Evolutionary conservation across 2,888 invertebrate species (phyloP).

Genomic region (Volucella zonaria): DNA sequence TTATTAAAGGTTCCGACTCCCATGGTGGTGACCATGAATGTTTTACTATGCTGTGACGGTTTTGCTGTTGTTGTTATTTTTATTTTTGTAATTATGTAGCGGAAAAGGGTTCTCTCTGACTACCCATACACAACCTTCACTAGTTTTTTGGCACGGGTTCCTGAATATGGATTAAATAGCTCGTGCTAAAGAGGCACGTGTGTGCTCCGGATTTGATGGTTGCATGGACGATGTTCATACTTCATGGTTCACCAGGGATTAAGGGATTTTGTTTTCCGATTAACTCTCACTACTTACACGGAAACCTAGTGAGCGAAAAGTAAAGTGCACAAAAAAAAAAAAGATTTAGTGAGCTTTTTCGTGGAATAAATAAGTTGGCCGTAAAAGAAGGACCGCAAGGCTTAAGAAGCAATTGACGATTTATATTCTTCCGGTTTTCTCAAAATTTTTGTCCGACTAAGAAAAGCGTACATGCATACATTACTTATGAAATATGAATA

Average conservation of each 20-base stretch:
- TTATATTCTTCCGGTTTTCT: too few relatives aligned
- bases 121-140: background rate
- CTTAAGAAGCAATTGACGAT: too few relatives aligned
- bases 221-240: background rate
- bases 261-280: conserved; percentile 9
- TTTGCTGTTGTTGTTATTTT: background rate
- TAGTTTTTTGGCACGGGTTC: conserved; percentile 9
- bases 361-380: too few relatives aligned
- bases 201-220: background rate
- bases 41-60: conserved; percentile 29
- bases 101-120: conserved; percentile 26
- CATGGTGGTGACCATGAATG: background rate
- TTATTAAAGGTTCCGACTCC: conserved; percentile 26
- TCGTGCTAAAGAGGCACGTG: conserved; percentile 18
- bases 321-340: too few relatives aligned
- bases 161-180: conserved; percentile 17
- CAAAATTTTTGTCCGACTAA: too few relatives aligned
- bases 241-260: background rate
- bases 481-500: too few relatives aligned
- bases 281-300: background rate
- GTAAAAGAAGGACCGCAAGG: too few relatives aligned
- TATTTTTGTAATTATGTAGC: background rate
- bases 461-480: too few relatives aligned
- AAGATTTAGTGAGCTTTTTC: too few relatives aligned
- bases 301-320: background rate